phyloP scores from a whole-genome alignment of 92 coral and sea anemone species.

The Porites evermanni region DNA sequence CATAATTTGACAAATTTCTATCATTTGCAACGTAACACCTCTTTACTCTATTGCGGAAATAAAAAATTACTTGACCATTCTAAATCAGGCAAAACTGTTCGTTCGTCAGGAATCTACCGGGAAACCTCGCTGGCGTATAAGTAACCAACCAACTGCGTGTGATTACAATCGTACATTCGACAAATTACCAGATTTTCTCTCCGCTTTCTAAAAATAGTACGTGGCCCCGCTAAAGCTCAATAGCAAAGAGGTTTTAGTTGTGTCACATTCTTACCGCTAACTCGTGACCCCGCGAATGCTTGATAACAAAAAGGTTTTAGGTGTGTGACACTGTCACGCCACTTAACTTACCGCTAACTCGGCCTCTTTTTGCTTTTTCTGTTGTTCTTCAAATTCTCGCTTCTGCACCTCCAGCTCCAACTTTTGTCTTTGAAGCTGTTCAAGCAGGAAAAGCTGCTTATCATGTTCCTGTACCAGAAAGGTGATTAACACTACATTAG shows the following conservation, averaged over 20 bases:
- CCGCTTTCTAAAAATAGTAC: too few species aligned
- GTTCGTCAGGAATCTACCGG: too few species aligned
- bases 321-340: conserved; percentile 1
- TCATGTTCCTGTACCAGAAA: conserved; percentile 81
- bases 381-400: conserved; percentile 80
- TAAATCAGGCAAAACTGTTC: too few species aligned
- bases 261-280: conserved; percentile 65
- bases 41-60: too few species aligned
- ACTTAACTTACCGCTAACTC: conserved; percentile 67
- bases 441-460: conserved; percentile 84
- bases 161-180: too few species aligned
- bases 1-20: too few species aligned
- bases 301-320: not conserved
- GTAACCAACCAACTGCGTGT: too few species aligned
- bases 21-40: too few species aligned
- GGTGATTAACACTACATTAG: not conserved
- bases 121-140: too few species aligned
- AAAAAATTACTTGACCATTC: too few species aligned
- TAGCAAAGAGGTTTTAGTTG: not conserved
- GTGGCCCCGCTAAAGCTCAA: too few species aligned
- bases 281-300: not conserved
- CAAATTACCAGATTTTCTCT: too few species aligned
- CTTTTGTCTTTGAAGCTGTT: conserved; percentile 89
- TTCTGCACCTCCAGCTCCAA: conserved; percentile 88
- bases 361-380: conserved; percentile 66